These are phyloP conservation scores for Scaptomyza caliginosa DNA, from an alignment of 2,888 invertebrate species.

Conservation along the genomic window DNA sequence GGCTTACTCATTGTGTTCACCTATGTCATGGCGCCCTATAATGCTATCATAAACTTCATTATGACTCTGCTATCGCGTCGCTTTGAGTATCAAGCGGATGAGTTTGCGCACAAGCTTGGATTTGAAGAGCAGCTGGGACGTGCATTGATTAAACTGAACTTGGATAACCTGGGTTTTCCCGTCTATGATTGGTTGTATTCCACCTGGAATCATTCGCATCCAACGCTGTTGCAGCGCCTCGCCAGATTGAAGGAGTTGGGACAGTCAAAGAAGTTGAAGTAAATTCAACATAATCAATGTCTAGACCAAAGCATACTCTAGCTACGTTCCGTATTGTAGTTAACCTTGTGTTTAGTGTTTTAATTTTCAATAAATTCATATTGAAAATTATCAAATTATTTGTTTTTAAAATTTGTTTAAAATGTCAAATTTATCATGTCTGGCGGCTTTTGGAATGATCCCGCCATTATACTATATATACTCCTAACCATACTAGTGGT, in stretches of 20 bases:
- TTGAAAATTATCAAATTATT: not conserved
- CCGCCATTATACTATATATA: conserved; percentile 42
- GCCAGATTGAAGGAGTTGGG: conserved; percentile 82
- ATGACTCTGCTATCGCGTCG: conserved; percentile 93
- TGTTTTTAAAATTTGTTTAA: conserved; percentile 1
- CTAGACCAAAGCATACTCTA: conserved; percentile 65
- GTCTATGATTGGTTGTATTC: conserved; percentile 97
- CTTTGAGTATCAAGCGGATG: conserved; percentile 98
- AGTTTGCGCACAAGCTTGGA: conserved; percentile 93
- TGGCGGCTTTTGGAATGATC: conserved; percentile 60
- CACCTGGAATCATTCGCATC: conserved; percentile 98
- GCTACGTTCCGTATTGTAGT: conserved; percentile 26
- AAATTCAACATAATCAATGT: conserved; percentile 28
- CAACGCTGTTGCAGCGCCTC: conserved; percentile 96
- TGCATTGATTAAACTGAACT: conserved; percentile 96
- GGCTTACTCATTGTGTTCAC: conserved; percentile 95
- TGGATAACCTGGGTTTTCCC: conserved; percentile 98
- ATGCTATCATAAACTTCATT: conserved; percentile 93
- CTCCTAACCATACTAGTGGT: conserved; percentile 43
- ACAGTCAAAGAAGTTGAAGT: conserved; percentile 40
- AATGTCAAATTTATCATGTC: conserved; percentile 56
- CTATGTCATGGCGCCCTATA: conserved; percentile 96
- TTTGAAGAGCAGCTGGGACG: conserved; percentile 90
- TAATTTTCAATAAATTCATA: conserved; percentile 44
- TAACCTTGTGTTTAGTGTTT: conserved; percentile 33